Base-by-base conservation (phyloP, 2,113 vertebrate species). In the Malurus melanocephalus region DNA sequence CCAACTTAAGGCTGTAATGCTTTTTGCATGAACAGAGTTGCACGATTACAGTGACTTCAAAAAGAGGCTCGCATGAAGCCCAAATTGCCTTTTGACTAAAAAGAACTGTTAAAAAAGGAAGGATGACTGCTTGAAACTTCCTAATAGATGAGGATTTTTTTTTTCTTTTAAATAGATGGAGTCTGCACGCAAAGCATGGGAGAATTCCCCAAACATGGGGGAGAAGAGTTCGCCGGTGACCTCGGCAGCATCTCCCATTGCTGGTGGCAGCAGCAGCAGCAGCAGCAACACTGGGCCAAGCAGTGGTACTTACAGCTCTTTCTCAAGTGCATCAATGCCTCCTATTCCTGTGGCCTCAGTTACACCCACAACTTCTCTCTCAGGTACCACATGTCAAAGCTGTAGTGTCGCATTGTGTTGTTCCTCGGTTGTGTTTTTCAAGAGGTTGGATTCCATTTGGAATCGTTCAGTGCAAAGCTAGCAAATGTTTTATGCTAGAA, bases 151-250 rank as follows among this genome's bases (percentile, higher is more conserved):
- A 94, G n/a, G 73, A 79, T 28, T 43, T 10, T 55, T 68, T 55
- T 68, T 18, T 87, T 86, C 76, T 93, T 83, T 92, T 80, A 16
- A 90, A 95, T 69, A 99, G 99, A 99, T 99, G 99, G 99, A 99
- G 89, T 99, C 99, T 11, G 99, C 99, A 26, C 98, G 99, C 26
- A 99, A 99, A 94, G 99, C 99, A 0, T 99, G 99, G 99, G 99
- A 99, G 95, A 99, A 99, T 97, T 99, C 99, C 20, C 99, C 99
- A 9, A 99, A 97, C 76, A 96, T 99, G 62, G 97, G 97, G 85
- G 99, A 99, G 89, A 99, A 99, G 91, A 98, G 96, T 51, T 99
- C 99, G 1, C 99, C 99, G 1, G 98, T 98, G 88, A 98, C 98
- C 17, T 98, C 99, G 11, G 96, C 99, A 28, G 98, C 98, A 0